A percentile compares a stretch with the other conserved stretches of the same genome.
Evolutionary conservation across 2,888 invertebrate species (phyloP).

Genomic region (Dione juno): DNA sequence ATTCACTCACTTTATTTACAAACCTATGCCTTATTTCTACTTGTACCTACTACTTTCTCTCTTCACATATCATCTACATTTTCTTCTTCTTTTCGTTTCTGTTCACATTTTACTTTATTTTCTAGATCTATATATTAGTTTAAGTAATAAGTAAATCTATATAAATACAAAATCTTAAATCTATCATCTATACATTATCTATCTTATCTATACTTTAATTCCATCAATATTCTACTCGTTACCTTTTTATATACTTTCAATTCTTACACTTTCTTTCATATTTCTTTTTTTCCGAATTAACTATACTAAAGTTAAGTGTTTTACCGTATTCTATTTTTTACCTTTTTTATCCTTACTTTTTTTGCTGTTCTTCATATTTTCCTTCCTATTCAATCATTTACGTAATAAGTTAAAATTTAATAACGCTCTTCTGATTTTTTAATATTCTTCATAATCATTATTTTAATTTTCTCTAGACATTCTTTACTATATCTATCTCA

Average conservation of each 20-base stretch:
- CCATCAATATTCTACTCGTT: not conserved
- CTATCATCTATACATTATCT: not conserved
- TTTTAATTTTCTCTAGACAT: too few relatives aligned
- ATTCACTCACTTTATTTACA: not conserved
- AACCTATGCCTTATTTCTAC: not conserved
- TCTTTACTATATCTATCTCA: too few relatives aligned
- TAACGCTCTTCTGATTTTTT: too few relatives aligned
- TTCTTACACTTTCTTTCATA: too few relatives aligned
- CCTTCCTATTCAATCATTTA: too few relatives aligned
- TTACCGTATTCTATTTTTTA: not conserved
- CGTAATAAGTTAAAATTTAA: too few relatives aligned
- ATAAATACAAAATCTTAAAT: not conserved
- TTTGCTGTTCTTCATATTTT: not conserved
- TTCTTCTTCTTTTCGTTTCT: not conserved
- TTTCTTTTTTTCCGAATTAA: too few relatives aligned
- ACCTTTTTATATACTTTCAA: not conserved
- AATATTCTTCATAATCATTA: too few relatives aligned
- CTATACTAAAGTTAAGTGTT: too few relatives aligned
- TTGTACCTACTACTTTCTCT: not conserved
- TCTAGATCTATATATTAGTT: not conserved
- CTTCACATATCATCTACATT: not conserved
- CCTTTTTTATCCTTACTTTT: not conserved
- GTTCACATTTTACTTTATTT: not conserved
- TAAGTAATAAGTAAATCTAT: not conserved
- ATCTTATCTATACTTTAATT: too few relatives aligned